Evolutionary conservation across 2,797 vertebrate species (phyloP), one percentile per base, ranked within the genome.

Genomic region (Bradypodion ventrale): DNA sequence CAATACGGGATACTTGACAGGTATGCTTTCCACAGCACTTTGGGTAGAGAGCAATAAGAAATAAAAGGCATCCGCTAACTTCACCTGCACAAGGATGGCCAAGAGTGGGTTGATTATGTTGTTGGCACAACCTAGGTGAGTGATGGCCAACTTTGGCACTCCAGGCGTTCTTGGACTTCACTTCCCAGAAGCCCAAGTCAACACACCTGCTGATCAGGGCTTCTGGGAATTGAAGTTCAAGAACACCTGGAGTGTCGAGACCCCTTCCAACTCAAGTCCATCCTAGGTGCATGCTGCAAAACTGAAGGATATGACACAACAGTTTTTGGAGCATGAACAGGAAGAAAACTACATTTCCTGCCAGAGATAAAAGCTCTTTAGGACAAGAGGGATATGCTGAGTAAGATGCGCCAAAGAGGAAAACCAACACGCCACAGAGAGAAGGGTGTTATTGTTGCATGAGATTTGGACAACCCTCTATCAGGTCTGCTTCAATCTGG

Each of bases 361-460:
- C 76, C 84, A 83, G 78, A 83, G 83, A 87, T 63, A 76, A 25
- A 84, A 89, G 83, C 0, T 87, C 86, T 81, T 85, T 49, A 19
- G 49, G 49, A 29, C 29, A 84, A 77, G 70, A 90, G 52, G 80
- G 52, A 80, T 80, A 80, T 68, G 82, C 82, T 69, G 83, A 77
- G 90, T 79, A 49, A 32, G 83, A 85, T 83, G 83, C 7, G 15
- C 21, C 37, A 72, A 63, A 49, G 16, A 52, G 16, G 80, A 56
- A 83, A 86, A 3, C 42, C 75, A 87, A 88, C 90, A 92, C 95
- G 96, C 95, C 95, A 96, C 96, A 96, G 95, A 93, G 93, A 95
- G 92, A 89, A 89, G 91, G 86, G 85, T 87, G 84, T 89, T 88
- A 92, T 85, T 84, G 91, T 90, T 85, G 86, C 85, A 91, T n/a